Conservation (phyloP, 2,888 invertebrate species). For the Ellobium chinense region DNA sequence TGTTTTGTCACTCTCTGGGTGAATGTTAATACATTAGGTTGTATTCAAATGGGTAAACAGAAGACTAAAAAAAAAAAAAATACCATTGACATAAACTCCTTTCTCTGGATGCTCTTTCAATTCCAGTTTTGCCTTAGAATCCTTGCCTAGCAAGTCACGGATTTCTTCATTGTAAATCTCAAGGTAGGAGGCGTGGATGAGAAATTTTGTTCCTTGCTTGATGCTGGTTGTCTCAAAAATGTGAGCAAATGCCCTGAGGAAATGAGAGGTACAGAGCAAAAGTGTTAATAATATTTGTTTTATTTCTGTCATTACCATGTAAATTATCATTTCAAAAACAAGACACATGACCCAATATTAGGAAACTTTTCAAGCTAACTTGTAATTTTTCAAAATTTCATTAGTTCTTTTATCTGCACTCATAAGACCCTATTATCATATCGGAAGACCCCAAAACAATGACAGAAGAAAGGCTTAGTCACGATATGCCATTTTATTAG, state of each 20-base stretch:
- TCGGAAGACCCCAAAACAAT: too few relatives aligned
- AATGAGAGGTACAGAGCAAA: too few relatives aligned
- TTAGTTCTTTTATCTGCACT: too few relatives aligned
- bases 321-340: not conserved
- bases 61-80: too few relatives aligned
- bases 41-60: too few relatives aligned
- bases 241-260: slow-evolving; percentile 88
- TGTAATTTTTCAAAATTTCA: too few relatives aligned
- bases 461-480: too few relatives aligned
- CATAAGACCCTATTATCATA: too few relatives aligned
- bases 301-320: not conserved
- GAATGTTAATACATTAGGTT: too few relatives aligned
- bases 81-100: slow-evolving; percentile 85
- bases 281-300: not conserved
- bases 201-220: slow-evolving; percentile 85
- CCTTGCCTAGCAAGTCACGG: slow-evolving; percentile 84
- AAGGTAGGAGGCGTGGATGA: slow-evolving; percentile 88
- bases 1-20: too few relatives aligned
- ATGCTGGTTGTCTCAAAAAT: slow-evolving; percentile 85
- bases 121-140: slow-evolving; percentile 82
- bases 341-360: not conserved
- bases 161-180: slow-evolving; percentile 93
- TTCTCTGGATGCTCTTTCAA: slow-evolving; percentile 85
- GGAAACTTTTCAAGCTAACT: too few relatives aligned
- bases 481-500: too few relatives aligned